These are phyloP conservation scores for Nasonia oneida DNA, from an alignment of 2,888 invertebrate genomes.

Conservation along the genomic window DNA sequence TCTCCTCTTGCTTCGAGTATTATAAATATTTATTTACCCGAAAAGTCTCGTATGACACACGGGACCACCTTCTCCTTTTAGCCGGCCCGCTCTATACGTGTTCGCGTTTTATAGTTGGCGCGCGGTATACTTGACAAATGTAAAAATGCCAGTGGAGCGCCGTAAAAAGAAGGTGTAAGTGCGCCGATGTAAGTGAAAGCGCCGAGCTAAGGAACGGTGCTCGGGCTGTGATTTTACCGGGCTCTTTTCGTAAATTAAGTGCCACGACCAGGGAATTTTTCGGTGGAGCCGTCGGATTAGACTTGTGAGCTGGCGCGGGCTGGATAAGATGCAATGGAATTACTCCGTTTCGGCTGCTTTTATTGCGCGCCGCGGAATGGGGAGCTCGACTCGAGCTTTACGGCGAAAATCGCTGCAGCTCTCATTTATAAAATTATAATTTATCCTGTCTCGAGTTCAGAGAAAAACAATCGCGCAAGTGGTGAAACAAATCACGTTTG, in stretches of 20 bases:
- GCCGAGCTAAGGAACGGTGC: background rate
- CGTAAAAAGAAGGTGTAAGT: background rate
- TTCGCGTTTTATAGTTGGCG: slow-evolving; percentile 15
- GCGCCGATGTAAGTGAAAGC: slow-evolving; percentile 26
- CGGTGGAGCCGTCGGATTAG: background rate
- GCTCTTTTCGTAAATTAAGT: slow-evolving; percentile 38
- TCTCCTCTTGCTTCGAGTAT: background rate
- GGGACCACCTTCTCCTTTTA: background rate
- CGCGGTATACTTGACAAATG: slow-evolving; percentile 20
- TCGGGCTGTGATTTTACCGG: background rate
- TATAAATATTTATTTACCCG: slow-evolving; percentile 45
- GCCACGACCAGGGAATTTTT: slow-evolving; percentile 6
- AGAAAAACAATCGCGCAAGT: too few relatives aligned
- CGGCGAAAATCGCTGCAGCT: background rate
- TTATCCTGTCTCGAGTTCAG: too few relatives aligned
- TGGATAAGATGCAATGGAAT: slow-evolving; percentile 7
- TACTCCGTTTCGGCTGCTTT: background rate
- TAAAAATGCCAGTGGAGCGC: background rate
- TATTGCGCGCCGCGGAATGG: background rate
- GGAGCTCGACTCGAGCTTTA: background rate
- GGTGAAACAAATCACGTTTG: too few relatives aligned
- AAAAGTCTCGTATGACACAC: slow-evolving; percentile 25
- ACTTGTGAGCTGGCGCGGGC: background rate
- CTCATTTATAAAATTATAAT: background rate
- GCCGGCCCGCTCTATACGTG: background rate